phyloP scores from a whole-genome alignment of 2,888 invertebrate species.

The Onthophagus sagittarius region DNA sequence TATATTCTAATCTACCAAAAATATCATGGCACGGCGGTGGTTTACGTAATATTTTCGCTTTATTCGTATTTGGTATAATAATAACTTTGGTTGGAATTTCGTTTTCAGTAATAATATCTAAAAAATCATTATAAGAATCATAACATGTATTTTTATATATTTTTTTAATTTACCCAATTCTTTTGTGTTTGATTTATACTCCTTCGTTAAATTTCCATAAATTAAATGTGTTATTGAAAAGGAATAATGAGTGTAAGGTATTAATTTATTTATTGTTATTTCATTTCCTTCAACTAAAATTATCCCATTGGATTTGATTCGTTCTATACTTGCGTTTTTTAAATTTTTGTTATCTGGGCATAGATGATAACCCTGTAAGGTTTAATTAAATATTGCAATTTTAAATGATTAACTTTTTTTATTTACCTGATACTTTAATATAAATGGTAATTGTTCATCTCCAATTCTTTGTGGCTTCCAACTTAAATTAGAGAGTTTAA shows the following conservation, averaged over 20 bases:
- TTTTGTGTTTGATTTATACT: constrained; percentile 31
- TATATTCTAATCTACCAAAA: constrained; percentile 38
- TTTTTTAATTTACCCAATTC: constrained; percentile 35
- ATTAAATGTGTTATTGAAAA: constrained; percentile 39
- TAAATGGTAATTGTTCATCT: constrained; percentile 9
- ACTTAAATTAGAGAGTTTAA: constrained; percentile 27
- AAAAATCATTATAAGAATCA: constrained; percentile 20
- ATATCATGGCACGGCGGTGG: constrained; percentile 34
- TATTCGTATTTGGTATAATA: neutral
- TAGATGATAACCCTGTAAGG: constrained; percentile 37
- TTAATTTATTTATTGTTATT: constrained; percentile 35
- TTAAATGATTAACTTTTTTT: neutral
- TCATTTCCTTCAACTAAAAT: constrained; percentile 36
- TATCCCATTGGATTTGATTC: constrained; percentile 41
- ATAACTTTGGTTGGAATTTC: constrained; percentile 35
- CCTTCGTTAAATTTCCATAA: constrained; percentile 31
- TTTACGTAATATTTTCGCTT: constrained; percentile 23
- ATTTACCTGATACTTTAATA: constrained; percentile 8
- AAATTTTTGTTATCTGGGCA: constrained; percentile 26
- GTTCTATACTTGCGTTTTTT: constrained; percentile 29
- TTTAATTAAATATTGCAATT: neutral
- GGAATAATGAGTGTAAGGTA: constrained; percentile 42
- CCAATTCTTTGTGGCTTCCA: constrained; percentile 28
- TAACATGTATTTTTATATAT: neutral
- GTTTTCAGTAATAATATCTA: constrained; percentile 36